phyloP scores from a whole-genome alignment of 1,140 invertebrate genomes.

The Drosophila sulfurigaster region DNA sequence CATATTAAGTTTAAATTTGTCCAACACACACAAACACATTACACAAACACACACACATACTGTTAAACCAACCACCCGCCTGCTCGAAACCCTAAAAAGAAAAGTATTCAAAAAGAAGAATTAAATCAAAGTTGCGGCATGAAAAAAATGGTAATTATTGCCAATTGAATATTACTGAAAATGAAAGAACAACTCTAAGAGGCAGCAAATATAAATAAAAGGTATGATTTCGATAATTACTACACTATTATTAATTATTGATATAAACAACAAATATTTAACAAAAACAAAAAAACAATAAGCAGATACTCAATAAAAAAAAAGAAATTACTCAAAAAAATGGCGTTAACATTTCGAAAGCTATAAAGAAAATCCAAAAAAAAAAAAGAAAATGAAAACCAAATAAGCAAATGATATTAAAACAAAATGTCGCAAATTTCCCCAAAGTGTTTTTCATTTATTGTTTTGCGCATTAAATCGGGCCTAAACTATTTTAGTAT shows the following conservation, averaged over 20 bases:
- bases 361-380: conserved; percentile 1
- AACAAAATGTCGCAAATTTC: conserved; percentile 28
- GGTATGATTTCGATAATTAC: conserved; percentile 78
- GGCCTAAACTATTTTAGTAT: conserved; percentile 47
- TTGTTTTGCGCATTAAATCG: conserved; percentile 50
- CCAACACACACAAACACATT: conserved; percentile 32
- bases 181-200: conserved; percentile 38
- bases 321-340: conserved; percentile 35
- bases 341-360: conserved; percentile 41
- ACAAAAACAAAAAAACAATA: conserved; percentile 44
- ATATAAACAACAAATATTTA: conserved; percentile 1
- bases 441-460: conserved; percentile 27
- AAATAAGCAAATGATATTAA: conserved; percentile 20
- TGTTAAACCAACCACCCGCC: conserved; percentile 51
- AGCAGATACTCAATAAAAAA: conserved; percentile 56
- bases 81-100: conserved; percentile 41
- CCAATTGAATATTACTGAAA: conserved; percentile 32
- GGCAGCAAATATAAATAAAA: conserved; percentile 61
- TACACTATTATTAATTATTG: conserved; percentile 69
- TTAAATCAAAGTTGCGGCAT: conserved; percentile 42
- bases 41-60: conserved; percentile 45
- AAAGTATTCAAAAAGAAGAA: conserved; percentile 39
- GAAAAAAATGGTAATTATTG: conserved; percentile 52
- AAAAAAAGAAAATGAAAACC: conserved; percentile 18
- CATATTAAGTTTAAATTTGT: conserved; percentile 50